Base-by-base conservation (phyloP, 2,113 vertebrate genomes). In the Leptosomus discolor region DNA sequence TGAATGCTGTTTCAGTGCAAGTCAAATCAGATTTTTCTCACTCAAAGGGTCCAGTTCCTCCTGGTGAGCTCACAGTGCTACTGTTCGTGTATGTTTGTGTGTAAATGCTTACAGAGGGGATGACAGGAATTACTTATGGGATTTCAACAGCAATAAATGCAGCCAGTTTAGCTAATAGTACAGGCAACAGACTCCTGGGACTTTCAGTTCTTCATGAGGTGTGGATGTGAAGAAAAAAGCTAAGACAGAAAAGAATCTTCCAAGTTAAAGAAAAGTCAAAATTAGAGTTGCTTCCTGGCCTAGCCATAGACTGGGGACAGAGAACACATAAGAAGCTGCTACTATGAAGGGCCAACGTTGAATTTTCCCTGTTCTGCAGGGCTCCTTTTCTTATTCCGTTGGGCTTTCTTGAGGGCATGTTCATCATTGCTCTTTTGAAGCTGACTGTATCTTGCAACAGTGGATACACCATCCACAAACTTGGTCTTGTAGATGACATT, bases 401-500 rank as follows among this genome's bases (percentile, higher is more conserved):
- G 0, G 3, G 12, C 10, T 57, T 97, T 97, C 26, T 93, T 64
- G 1, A 9, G 7, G 3, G 41, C 8, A 69, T 57, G 23, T 2
- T 21, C 1, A 0, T 3, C 4, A 17, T 64, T 64, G 37, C 86
- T 90, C 8, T 63, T 98, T 90, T 98, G 98, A 79, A 65, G 95
- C 68, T 99, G 99, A 3, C 97, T 71, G 0, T 98, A 98, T 85
- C 99, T 98, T 8, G 98, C n/a, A 56, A 99, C 97, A 3, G 98
- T 98, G 58, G 99, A 99, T 88, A 99, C 98, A 43, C 99, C 99
- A 64, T 99, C 99, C 48, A 99, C 96, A 96, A 99, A 99, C 96
- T 98, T 99, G 4, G 99, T 99, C 97, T 98, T 99, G 97, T 98
- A 99, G 51, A 99, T 98, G 79, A 99, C 98, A 7, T 99, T 99